Conservation (phyloP, 2,113 vertebrate species). For the Anarhynchus alexandrinus region DNA sequence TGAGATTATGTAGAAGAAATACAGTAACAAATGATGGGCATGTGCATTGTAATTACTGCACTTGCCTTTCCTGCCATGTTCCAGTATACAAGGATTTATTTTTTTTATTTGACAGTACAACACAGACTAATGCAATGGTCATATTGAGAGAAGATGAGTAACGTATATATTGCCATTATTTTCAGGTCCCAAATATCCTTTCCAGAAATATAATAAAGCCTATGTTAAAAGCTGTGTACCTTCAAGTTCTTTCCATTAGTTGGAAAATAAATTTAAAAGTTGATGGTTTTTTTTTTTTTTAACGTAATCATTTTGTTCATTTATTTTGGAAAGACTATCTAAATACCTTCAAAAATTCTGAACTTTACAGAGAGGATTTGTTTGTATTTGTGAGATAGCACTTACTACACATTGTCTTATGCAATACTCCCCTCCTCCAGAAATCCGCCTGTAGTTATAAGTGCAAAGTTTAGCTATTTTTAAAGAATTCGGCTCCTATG, state of each 20-base stretch:
- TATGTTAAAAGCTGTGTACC: neutral
- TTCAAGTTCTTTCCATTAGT: neutral
- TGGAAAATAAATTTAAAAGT: neutral
- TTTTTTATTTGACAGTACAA: neutral
- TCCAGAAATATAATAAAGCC: neutral
- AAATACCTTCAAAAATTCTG: neutral
- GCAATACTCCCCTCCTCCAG: neutral
- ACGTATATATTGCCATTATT: neutral
- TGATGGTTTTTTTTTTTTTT: neutral
- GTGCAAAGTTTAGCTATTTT: constrained; percentile 42
- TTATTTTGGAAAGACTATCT: neutral
- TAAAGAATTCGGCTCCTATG: constrained; percentile 23
- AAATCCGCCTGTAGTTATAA: neutral
- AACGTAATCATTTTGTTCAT: neutral
- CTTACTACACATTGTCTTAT: neutral
- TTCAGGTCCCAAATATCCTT: neutral
- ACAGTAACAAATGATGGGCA: neutral
- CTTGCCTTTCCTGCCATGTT: neutral
- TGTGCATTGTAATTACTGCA: neutral
- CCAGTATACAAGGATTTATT: neutral
- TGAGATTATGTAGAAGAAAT: neutral
- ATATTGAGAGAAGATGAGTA: neutral
- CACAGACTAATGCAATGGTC: neutral
- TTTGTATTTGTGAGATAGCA: neutral
- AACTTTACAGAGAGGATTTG: neutral